phyloP scores from a whole-genome alignment of 2,888 invertebrate genomes.

The Acleris cristana region DNA sequence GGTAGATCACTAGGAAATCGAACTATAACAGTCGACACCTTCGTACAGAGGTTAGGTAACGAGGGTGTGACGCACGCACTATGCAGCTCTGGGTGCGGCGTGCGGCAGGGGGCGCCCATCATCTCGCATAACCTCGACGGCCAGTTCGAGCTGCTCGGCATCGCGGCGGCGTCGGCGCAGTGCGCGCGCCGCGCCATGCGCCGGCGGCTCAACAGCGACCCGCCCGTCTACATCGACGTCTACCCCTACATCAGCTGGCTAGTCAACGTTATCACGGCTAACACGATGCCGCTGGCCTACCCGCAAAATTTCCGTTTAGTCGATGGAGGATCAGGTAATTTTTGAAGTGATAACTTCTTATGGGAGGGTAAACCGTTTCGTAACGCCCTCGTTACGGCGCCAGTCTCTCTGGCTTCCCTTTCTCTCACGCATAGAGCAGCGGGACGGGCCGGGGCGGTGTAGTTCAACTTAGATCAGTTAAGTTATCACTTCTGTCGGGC shows the following conservation, averaged over 20 bases:
- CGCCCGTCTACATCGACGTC: conserved; percentile 70
- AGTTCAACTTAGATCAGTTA: too few species aligned
- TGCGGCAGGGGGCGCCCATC: conserved; percentile 69
- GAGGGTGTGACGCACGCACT: conserved; percentile 68
- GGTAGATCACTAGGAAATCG: too few species aligned
- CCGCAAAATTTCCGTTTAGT: conserved; percentile 59
- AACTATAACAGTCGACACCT: neutral
- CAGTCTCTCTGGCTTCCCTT: too few species aligned
- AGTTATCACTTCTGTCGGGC: too few species aligned
- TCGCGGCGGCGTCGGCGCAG: conserved; percentile 62
- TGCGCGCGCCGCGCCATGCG: conserved; percentile 62
- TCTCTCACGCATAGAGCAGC: too few species aligned
- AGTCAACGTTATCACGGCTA: conserved; percentile 65
- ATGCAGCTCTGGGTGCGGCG: conserved; percentile 71
- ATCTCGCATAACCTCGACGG: conserved; percentile 62
- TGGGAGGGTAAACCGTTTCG: too few species aligned
- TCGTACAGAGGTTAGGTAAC: conserved; percentile 54
- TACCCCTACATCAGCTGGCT: conserved; percentile 72
- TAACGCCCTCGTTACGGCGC: too few species aligned
- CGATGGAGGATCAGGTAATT: conserved; percentile 57
- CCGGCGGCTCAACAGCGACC: conserved; percentile 60
- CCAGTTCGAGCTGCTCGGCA: conserved; percentile 64
- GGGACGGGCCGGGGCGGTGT: too few species aligned
- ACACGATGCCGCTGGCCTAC: conserved; percentile 63
- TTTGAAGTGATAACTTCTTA: too few species aligned